Evolutionary conservation across 2,797 vertebrate species (phyloP).

Genomic region (Sebastes oblongus): DNA sequence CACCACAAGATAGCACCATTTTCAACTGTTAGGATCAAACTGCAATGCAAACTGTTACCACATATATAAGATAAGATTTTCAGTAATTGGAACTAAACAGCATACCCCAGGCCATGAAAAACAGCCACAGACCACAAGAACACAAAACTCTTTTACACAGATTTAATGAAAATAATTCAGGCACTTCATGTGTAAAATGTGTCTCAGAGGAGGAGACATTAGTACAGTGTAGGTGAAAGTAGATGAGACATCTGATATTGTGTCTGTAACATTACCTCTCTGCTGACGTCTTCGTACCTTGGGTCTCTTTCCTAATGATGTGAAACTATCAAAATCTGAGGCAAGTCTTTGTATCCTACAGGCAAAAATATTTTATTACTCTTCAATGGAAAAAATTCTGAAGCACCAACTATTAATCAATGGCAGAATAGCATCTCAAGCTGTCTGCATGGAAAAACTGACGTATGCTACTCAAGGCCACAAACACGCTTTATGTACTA

Average conservation of each 20-base stretch:
- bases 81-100: background rate
- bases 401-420: background rate
- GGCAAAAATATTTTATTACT: background rate
- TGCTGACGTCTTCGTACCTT: background rate
- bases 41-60: background rate
- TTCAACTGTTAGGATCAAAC: background rate
- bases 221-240: background rate
- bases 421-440: background rate
- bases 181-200: background rate
- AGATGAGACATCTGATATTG: background rate
- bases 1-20: slow-evolving; percentile 5
- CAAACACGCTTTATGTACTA: no score
- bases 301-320: background rate
- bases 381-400: background rate
- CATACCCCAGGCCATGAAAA: background rate
- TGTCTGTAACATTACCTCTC: background rate
- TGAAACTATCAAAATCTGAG: background rate
- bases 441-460: background rate
- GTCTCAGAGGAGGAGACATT: background rate
- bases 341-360: background rate
- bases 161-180: background rate
- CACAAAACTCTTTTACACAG: background rate
- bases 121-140: background rate
- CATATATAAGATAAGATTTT: background rate
- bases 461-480: background rate